Base-by-base conservation (phyloP, 2,113 vertebrate species). In the Alouatta palliata region DNA sequence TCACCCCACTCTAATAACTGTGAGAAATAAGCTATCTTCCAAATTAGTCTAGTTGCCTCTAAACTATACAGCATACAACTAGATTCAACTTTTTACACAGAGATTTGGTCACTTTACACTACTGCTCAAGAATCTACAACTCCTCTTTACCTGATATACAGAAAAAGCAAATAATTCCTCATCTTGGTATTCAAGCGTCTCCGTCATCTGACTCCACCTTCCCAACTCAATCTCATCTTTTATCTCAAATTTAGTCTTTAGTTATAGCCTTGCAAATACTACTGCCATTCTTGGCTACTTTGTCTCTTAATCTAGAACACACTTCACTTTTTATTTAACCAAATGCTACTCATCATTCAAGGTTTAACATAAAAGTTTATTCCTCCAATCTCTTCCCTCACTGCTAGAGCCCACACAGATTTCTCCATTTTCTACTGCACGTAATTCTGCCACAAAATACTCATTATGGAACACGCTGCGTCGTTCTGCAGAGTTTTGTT, bases 401-500 rank as follows among this genome's bases (percentile, higher is more conserved):
- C 35, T 68, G 47, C 70, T 87, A 66, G 35, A 68, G 14, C 7
- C 32, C 35, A 61, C 30, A 8, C n/a, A n/a, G 54, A 35, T 90
- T 71, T 94, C 81, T 84, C 12, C 35, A 19, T 84, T 93, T 82
- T 82, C 71, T 75, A 37, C 11, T 13, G 47, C 3, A 73, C n/a
- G 17, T 71, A 75, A 52, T 66, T 64, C 90, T n/a, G 13, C 45
- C 40, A 45, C 37, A 25, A 66, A 82, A 90, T n/a, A 19, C 32
- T 92, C 14, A 73, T 79, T 79, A 35, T 82, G 76, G 10, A 77
- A 71, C n/a, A 79, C 45, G 23, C 17, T 96, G 17, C 3, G 21
- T 75, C 80, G 10, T 37, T 92, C 54, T 92, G 5, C 27, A 90
- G 68, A 92, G 27, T 83, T 94, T 92, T 81, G 37, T 90, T 87